These are phyloP conservation scores for Volucella zonaria DNA, from an alignment of 2,888 invertebrate genomes.

Conservation along the genomic window DNA sequence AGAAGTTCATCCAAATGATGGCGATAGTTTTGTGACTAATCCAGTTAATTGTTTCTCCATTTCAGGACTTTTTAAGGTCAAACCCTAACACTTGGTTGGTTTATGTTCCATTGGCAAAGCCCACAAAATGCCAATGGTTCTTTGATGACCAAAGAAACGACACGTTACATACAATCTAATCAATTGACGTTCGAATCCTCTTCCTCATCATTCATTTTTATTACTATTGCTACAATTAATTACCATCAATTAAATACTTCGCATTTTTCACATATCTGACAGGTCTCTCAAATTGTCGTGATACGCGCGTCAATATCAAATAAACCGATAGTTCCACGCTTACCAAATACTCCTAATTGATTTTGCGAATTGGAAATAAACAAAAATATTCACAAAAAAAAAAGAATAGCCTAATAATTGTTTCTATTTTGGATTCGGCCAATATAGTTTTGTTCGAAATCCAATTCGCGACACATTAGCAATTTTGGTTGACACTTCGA, in stretches of 20 bases:
- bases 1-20: no score
- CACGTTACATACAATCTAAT: background rate
- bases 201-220: background rate
- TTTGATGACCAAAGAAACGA: no score
- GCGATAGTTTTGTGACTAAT: no score
- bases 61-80: no score
- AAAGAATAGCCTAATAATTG: background rate
- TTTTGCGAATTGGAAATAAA: no score
- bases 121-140: no score
- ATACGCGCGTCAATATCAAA: conserved; percentile 42
- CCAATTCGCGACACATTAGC: conserved; percentile 23
- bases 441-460: background rate
- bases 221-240: conserved; percentile 15
- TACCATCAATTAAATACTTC: conserved; percentile 41
- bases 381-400: background rate
- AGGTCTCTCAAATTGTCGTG: background rate
- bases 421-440: conserved; percentile 19
- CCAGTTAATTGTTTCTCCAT: no score
- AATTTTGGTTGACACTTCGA: conserved; percentile 3
- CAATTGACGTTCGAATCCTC: background rate
- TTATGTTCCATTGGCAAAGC: no score
- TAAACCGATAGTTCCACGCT: conserved; percentile 30
- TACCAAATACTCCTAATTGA: conserved; percentile 2
- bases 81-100: no score
- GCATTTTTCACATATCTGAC: conserved; percentile 45